These are phyloP conservation scores for Scaptomyza cyrtandrae DNA, from an alignment of 2,888 invertebrate genomes.

Conservation along the genomic window DNA sequence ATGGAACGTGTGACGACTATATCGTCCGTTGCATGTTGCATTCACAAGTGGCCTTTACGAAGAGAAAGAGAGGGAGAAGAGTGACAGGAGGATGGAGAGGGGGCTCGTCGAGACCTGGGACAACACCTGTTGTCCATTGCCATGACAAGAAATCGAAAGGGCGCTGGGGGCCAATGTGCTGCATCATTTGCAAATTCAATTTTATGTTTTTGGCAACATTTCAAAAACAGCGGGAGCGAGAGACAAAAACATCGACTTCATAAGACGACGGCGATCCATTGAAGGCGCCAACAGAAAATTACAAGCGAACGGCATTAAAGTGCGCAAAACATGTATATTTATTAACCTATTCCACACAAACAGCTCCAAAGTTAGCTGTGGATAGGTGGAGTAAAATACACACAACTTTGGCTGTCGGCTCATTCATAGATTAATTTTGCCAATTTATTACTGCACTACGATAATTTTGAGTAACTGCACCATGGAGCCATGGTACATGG, in stretches of 20 bases:
- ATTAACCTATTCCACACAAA: constrained; percentile 64
- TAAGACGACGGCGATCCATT: constrained; percentile 38
- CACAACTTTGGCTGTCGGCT: constrained; percentile 58
- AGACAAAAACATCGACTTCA: constrained; percentile 38
- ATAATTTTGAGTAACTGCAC: constrained; percentile 74
- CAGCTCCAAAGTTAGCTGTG: neutral
- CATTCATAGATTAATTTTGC: constrained; percentile 79
- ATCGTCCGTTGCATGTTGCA: constrained; percentile 34
- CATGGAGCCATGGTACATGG: constrained; percentile 33
- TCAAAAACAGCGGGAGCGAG: constrained; percentile 44
- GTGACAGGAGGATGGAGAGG: neutral
- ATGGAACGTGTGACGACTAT: constrained; percentile 70
- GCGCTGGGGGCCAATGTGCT: constrained; percentile 52
- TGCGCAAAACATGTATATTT: constrained; percentile 66
- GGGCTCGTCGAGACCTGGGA: constrained; percentile 14
- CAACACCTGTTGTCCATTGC: constrained; percentile 64
- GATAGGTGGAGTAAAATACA: neutral
- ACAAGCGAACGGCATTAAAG: constrained; percentile 70
- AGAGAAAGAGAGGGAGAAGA: neutral
- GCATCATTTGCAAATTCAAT: constrained; percentile 75
- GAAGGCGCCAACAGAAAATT: constrained; percentile 61
- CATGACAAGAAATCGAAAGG: constrained; percentile 48
- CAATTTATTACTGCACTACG: constrained; percentile 68
- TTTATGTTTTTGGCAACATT: constrained; percentile 77
- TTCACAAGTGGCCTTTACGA: constrained; percentile 34